These are phyloP conservation scores for Porites divaricata DNA, from an alignment of 92 coral and sea anemone species.

Conservation along the genomic window DNA sequence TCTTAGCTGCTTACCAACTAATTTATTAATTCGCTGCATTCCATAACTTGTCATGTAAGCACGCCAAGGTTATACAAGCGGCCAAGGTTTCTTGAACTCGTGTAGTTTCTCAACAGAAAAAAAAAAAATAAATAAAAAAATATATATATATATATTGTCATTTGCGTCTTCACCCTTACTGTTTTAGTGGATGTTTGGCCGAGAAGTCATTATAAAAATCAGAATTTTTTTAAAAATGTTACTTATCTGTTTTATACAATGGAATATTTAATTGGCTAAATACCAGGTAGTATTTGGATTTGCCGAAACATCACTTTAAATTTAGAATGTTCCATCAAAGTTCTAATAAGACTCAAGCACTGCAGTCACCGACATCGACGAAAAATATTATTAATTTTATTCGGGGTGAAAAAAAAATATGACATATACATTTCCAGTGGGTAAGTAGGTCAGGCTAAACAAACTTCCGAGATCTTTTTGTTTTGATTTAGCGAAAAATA, in stretches of 20 bases:
- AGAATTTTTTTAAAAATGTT: neutral
- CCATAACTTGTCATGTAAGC: constrained; percentile 32
- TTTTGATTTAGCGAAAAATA: neutral
- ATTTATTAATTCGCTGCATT: constrained; percentile 40
- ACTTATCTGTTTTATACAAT: constrained; percentile 25
- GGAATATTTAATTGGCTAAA: constrained; percentile 50
- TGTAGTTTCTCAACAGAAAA: neutral
- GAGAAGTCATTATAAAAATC: neutral
- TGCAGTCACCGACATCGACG: too few relatives aligned
- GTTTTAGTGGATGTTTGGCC: neutral
- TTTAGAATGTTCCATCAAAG: neutral
- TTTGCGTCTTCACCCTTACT: neutral
- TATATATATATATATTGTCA: too few relatives aligned
- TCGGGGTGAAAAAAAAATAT: neutral
- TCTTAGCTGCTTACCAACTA: constrained; percentile 48
- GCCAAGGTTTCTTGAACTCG: neutral
- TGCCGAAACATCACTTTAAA: neutral
- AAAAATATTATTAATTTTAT: neutral
- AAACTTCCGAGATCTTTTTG: neutral
- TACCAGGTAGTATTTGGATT: constrained; percentile 37
- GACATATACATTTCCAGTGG: neutral
- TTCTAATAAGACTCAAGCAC: neutral
- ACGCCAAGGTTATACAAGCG: neutral
- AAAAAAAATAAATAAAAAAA: neutral
- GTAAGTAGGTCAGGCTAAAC: neutral